These are phyloP conservation scores for Coranthus polyacanthus DNA, from an alignment of 2,797 vertebrate genomes.

Conservation along the genomic window DNA sequence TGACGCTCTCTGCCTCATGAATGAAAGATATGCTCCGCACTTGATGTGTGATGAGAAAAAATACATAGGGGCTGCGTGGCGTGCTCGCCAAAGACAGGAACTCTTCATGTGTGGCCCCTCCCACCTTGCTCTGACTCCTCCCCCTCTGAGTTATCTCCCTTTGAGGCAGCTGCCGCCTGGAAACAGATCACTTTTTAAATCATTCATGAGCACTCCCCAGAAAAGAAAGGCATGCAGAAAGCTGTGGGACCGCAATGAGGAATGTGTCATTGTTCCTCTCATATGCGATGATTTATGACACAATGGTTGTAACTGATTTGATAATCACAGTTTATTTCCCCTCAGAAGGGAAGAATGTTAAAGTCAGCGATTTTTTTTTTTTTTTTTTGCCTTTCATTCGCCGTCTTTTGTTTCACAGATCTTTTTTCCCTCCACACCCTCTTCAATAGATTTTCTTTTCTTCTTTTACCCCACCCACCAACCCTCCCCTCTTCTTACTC, in stretches of 20 bases:
- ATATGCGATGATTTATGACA: conserved; percentile 84
- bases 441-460: conserved; percentile 58
- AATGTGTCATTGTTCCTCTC: conserved; percentile 77
- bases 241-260: conserved; percentile 70
- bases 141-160: conserved; percentile 54
- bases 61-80: background rate
- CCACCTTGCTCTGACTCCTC: conserved; percentile 61
- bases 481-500: conserved; percentile 21
- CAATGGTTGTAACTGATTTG: conserved; percentile 82
- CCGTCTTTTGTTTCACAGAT: conserved; percentile 69
- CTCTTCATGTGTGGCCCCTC: conserved; percentile 42
- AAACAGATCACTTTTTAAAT: conserved; percentile 84
- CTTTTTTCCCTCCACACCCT: conserved; percentile 37
- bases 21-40: conserved; percentile 55
- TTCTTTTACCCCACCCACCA: conserved; percentile 23
- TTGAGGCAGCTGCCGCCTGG: conserved; percentile 55
- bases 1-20: conserved; percentile 40
- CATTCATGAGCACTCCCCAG: conserved; percentile 81
- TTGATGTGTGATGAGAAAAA: conserved; percentile 44
- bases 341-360: conserved; percentile 70
- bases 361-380: conserved; percentile 80
- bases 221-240: conserved; percentile 79
- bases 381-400: conserved; percentile 72
- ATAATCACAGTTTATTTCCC: conserved; percentile 84
- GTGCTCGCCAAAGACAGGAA: conserved; percentile 23